phyloP scores from a whole-genome alignment of 2,113 vertebrate genomes.

The Fulmarus glacialis region DNA sequence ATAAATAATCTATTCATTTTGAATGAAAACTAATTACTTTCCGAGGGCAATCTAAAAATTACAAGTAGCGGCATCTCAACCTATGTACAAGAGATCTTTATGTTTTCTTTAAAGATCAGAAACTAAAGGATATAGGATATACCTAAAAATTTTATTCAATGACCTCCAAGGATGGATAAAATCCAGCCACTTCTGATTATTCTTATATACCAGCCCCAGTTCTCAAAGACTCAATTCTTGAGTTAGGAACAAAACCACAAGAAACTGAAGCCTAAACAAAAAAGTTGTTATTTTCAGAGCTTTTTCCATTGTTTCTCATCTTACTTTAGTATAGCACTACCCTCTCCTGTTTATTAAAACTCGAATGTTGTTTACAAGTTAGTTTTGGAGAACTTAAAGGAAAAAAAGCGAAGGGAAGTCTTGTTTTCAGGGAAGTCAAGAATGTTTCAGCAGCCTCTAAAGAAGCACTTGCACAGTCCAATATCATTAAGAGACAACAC shows the following conservation, averaged over 20 bases:
- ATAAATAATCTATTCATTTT: neutral
- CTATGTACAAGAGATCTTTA: neutral
- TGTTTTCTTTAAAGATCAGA: neutral
- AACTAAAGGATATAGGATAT: neutral
- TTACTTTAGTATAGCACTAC: neutral
- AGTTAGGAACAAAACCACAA: neutral
- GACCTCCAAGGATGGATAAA: neutral
- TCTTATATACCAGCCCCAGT: neutral
- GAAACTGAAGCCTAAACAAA: neutral
- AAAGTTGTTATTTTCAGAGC: neutral
- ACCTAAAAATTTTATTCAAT: neutral
- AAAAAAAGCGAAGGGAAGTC: neutral
- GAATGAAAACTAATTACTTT: neutral
- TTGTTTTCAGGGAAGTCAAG: neutral
- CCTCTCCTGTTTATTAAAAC: neutral
- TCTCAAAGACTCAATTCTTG: neutral
- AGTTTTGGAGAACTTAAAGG: neutral
- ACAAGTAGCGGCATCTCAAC: neutral
- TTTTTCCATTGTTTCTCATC: neutral
- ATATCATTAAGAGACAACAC: neutral
- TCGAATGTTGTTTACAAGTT: neutral
- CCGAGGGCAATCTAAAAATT: neutral
- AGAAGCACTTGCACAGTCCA: neutral
- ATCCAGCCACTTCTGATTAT: neutral
- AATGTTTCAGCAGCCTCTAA: neutral